Evolutionary conservation across 2,113 vertebrate species (phyloP).

Genomic region (Nestor notabilis): DNA sequence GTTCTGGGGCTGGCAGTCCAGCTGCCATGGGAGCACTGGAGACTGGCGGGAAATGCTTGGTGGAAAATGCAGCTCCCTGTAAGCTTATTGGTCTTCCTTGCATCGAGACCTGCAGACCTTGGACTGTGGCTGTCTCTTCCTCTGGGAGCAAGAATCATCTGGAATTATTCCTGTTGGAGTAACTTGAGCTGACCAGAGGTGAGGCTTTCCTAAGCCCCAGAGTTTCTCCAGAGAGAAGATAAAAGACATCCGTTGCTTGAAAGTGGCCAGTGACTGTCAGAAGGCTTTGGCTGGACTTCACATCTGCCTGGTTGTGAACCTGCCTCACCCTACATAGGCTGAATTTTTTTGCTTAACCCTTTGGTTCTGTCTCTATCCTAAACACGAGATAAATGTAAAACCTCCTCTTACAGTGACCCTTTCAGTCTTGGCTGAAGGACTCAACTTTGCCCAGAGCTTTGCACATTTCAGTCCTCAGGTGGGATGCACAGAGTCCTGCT

Average conservation of each 20-base stretch:
- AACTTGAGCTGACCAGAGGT: neutral
- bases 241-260: neutral
- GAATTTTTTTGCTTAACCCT: fast-evolving
- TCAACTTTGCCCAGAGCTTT: neutral
- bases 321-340: neutral
- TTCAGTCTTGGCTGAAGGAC: neutral
- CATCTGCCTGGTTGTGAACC: neutral
- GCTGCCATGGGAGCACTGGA: neutral
- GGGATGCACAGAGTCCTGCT: neutral
- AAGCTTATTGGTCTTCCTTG: neutral
- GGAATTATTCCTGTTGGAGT: neutral
- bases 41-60: neutral
- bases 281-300: neutral
- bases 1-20: neutral
- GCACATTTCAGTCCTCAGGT: neutral
- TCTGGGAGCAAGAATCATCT: neutral
- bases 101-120: neutral
- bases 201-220: neutral
- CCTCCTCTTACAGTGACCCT: neutral
- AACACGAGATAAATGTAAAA: neutral
- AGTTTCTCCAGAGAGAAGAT: neutral
- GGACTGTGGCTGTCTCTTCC: neutral
- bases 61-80: neutral
- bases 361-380: neutral
- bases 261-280: neutral